Percentiles rank a stretch among this genome's conserved stretches.
Evolutionary conservation across 92 coral and sea anemone species (phyloP).

Genomic region (Paragorgia papillata): DNA sequence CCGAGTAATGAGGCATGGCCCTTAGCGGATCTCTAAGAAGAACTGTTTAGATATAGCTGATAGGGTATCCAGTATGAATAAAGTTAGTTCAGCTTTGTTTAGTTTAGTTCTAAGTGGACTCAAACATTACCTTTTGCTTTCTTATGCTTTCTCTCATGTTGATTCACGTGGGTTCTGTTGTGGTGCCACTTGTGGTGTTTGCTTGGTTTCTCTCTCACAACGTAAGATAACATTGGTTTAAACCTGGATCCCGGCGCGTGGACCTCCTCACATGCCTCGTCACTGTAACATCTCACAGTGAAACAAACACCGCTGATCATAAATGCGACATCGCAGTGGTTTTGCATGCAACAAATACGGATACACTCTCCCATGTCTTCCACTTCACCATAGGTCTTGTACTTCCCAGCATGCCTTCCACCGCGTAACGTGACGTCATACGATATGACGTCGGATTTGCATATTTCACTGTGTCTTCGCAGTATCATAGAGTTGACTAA

Average conservation of each 20-base stretch:
- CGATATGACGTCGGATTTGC: constrained; percentile 87
- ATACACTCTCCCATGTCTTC: constrained; percentile 91
- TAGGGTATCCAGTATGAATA: no score
- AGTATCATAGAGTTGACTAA: constrained; percentile 78
- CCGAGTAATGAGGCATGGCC: no score
- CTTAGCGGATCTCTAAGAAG: no score
- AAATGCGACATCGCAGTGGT: constrained; percentile 87
- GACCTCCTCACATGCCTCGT: constrained; percentile 85
- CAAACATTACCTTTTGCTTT: background rate
- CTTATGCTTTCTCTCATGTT: background rate
- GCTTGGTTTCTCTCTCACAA: constrained; percentile 69
- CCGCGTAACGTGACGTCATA: constrained; percentile 97
- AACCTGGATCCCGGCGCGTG: constrained; percentile 83
- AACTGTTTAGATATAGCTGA: no score
- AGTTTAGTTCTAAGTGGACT: no score
- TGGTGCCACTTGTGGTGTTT: constrained; percentile 47
- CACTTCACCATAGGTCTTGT: constrained; percentile 84
- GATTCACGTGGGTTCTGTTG: background rate
- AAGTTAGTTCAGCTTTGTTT: no score
- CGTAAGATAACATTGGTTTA: constrained; percentile 85
- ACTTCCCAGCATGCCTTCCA: constrained; percentile 88
- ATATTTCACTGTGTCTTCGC: constrained; percentile 61
- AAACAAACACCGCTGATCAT: constrained; percentile 91
- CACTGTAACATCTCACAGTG: constrained; percentile 79
- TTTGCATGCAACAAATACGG: constrained; percentile 79